A percentile compares a stretch with the other conserved stretches of the same genome.
These are phyloP conservation scores for Ectemnius lituratus DNA, from an alignment of 2,888 invertebrate genomes.

Conservation along the genomic window DNA sequence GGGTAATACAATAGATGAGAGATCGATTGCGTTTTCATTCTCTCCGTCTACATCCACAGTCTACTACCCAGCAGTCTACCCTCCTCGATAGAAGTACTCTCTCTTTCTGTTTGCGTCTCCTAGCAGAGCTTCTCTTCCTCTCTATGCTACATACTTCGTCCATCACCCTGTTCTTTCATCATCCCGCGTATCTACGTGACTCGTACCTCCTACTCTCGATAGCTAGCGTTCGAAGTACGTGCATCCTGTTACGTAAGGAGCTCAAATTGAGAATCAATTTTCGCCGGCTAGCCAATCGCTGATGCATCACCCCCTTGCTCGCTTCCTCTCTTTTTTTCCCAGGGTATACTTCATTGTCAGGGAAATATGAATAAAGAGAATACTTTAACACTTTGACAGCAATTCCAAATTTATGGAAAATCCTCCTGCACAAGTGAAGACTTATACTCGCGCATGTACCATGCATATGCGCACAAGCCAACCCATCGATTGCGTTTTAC, in stretches of 20 bases:
- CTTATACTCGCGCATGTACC: no score
- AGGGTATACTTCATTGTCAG: no score
- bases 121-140: constrained; percentile 6
- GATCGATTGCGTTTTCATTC: constrained; percentile 65
- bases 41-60: constrained; percentile 43
- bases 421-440: no score
- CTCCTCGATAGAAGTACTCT: no score
- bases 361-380: no score
- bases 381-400: no score
- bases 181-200: constrained; percentile 58
- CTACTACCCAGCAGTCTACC: constrained; percentile 24
- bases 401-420: no score
- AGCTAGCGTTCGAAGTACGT: constrained; percentile 54
- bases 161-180: constrained; percentile 31
- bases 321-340: no score
- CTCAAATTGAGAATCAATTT: constrained; percentile 69
- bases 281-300: constrained; percentile 48
- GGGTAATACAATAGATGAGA: constrained; percentile 64
- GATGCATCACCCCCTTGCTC: no score
- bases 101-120: constrained; percentile 3
- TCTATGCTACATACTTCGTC: constrained; percentile 9
- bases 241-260: constrained; percentile 63
- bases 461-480: no score
- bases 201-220: constrained; percentile 44
- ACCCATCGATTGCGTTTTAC: no score